These are phyloP conservation scores for Hypselothyrea guttata DNA, from an alignment of 2,888 invertebrate genomes.

Conservation along the genomic window DNA sequence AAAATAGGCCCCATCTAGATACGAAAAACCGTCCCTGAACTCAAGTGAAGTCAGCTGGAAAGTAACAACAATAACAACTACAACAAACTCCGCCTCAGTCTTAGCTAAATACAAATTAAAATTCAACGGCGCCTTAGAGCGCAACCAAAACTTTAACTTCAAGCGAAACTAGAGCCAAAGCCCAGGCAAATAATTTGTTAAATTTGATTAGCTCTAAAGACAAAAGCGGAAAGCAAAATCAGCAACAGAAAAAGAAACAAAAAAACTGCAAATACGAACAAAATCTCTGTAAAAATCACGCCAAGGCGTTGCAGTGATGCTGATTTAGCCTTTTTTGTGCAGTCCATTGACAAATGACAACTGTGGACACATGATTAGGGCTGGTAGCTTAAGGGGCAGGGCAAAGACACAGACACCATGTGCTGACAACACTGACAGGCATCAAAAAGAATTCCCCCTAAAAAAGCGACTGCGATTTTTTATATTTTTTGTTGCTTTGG, in stretches of 20 bases:
- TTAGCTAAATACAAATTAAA: constrained; percentile 66
- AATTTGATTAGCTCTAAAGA: constrained; percentile 58
- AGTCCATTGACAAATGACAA: constrained; percentile 6
- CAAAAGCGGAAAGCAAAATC: constrained; percentile 4
- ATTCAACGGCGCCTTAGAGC: constrained; percentile 34
- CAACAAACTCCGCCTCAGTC: constrained; percentile 22
- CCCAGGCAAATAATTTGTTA: constrained; percentile 56
- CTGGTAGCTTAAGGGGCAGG: background rate
- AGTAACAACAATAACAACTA: constrained; percentile 27
- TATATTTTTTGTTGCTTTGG: constrained; percentile 1
- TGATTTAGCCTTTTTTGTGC: constrained; percentile 24
- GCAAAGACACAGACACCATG: constrained; percentile 18
- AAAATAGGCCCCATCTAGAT: too few species aligned
- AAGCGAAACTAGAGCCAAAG: constrained; percentile 20
- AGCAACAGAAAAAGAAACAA: constrained; percentile 4
- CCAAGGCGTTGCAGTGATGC: constrained; percentile 23
- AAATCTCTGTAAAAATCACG: constrained; percentile 33
- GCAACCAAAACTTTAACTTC: constrained; percentile 22
- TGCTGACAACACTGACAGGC: constrained; percentile 33
- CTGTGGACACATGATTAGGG: background rate
- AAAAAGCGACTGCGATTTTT: constrained; percentile 2
- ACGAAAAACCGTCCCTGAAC: too few species aligned
- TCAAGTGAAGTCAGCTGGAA: constrained; percentile 69
- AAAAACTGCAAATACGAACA: constrained; percentile 1
- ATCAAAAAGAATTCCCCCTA: constrained; percentile 10